Evolutionary conservation across 2,888 invertebrate genomes (phyloP), one percentile per base, ranked within the genome.

Genomic region (Apodemia duryi): DNA sequence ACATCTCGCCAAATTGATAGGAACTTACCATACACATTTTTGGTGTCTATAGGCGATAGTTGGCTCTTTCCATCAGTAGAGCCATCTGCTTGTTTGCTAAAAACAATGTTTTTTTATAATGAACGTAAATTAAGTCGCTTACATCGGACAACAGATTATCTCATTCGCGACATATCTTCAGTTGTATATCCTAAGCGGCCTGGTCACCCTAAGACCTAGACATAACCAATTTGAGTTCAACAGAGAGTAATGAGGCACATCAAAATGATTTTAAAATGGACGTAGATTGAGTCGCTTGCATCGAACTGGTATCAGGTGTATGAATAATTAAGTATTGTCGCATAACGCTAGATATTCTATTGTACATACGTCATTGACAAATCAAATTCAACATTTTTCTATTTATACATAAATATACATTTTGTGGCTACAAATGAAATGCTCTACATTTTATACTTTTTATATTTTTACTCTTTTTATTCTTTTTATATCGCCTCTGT

Each of bases 161-260:
- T 43, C 43, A 10, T 2, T 1, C 9, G 41, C 41, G 43, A 43
- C 43, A 43, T 38, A 43, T 43, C 10, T 43, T 10, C 6, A 6
- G 7, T 38, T 38, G 38, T 38, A 38, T 7, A 38, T 38, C 38
- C 38, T 38, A 9, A 38, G 11, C 11, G 2, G 43, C 11, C 11
- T 46, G 46, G 46, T 46, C 46, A 46, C 46, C 46, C 46, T 46
- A 38, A 2, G 7, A 38, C 38, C 38, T 38, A 46, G 13, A 46
- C 13, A 13, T 66, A 68, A 66, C 64, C 66, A 68, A 69, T 60
- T 69, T 66, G 69, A 54, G 57, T 57, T 57, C 57, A 57, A 57
- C 57, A 57, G 57, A 57, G 57, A 57, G 13, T 57, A 32, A 57
- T 57, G 57, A 32, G 57, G 32, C 57, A 57, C n/a, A 60, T 60